Evolutionary conservation across 2,888 invertebrate genomes (phyloP).

Genomic region (Oxycera nigricornis): DNA sequence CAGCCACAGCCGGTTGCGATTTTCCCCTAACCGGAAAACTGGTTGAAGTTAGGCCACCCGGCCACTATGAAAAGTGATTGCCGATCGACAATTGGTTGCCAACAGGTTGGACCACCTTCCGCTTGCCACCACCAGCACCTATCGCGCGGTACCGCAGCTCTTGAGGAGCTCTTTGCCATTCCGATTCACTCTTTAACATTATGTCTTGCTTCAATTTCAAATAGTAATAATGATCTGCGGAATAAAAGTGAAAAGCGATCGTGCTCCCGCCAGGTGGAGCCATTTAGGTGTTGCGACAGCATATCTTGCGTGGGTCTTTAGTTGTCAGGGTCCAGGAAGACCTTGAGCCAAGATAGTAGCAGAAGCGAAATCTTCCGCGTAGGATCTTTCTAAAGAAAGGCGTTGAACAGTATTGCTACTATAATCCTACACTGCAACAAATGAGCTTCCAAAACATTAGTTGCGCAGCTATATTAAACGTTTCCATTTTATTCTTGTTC

Average conservation of each 20-base stretch:
- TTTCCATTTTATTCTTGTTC: too few species aligned
- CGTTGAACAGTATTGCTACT: too few species aligned
- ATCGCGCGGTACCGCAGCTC: background rate
- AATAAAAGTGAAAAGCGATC: background rate
- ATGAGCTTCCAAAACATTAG: too few species aligned
- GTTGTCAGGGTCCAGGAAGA: too few species aligned
- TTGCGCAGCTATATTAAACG: too few species aligned
- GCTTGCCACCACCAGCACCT: background rate
- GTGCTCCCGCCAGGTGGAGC: background rate
- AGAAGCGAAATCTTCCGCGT: too few species aligned
- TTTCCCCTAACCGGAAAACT: constrained; percentile 9
- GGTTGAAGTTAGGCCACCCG: background rate
- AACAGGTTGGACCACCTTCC: background rate
- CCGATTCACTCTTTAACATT: background rate
- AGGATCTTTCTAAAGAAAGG: too few species aligned
- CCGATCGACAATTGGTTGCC: background rate
- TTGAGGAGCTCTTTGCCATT: background rate
- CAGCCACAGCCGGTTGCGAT: background rate
- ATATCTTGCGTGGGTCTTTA: too few species aligned
- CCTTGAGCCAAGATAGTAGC: too few species aligned
- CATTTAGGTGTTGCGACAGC: too few species aligned
- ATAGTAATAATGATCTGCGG: background rate
- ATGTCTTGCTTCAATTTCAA: background rate
- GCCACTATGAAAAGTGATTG: background rate
- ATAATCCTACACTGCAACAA: too few species aligned